A percentile compares a stretch with the other conserved stretches of the same genome.
Conservation (phyloP, 2,113 vertebrate species). For the Sturnira hondurensis region DNA sequence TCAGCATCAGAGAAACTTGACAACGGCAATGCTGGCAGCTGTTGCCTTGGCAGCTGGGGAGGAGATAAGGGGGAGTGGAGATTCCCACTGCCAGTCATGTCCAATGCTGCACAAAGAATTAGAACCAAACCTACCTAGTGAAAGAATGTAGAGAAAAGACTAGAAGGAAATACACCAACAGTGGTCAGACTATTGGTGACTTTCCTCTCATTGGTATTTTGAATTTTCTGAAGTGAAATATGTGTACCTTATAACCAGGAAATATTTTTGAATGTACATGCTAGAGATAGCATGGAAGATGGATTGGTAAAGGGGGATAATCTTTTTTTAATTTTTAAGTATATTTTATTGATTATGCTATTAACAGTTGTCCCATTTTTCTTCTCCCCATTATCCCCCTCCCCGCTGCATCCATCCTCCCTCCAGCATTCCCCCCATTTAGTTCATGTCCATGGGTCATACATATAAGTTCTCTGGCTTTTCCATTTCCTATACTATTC, state of each 20-base stretch:
- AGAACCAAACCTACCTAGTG: neutral
- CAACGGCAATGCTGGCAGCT: accelerated
- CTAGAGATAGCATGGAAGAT: neutral
- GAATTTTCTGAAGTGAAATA: neutral
- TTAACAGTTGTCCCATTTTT: too few relatives aligned
- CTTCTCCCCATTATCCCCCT: too few relatives aligned
- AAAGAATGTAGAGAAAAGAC: neutral
- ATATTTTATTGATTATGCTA: too few relatives aligned
- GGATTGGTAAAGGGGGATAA: neutral
- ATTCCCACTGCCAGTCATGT: neutral
- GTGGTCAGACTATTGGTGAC: neutral
- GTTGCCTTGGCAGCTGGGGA: neutral
- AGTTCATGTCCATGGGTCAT: too few relatives aligned
- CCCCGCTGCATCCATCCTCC: too few relatives aligned
- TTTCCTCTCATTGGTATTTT: neutral
- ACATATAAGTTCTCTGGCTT: too few relatives aligned
- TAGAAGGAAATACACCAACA: neutral
- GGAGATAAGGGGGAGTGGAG: neutral
- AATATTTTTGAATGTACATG: neutral
- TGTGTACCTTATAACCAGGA: neutral
- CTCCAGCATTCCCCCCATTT: too few relatives aligned
- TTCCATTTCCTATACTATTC: too few relatives aligned
- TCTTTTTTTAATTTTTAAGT: neutral
- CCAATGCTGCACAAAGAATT: neutral
- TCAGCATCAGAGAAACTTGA: neutral